phyloP scores from a whole-genome alignment of 2,113 vertebrate genomes.

The Speoplatyrhinus poulsoni region DNA sequence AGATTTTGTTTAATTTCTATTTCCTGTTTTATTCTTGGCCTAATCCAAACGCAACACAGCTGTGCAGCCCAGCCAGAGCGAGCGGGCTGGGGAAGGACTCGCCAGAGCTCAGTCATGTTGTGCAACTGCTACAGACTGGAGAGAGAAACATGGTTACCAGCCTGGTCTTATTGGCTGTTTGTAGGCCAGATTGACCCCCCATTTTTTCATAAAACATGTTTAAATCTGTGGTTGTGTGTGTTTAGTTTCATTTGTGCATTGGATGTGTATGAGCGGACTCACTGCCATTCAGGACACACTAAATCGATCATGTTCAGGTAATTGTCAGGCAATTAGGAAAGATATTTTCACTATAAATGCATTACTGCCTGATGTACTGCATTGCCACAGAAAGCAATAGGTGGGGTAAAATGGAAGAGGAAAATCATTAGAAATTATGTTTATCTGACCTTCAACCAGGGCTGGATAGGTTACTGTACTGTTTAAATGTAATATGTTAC shows the following conservation, averaged over 20 bases:
- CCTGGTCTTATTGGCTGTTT: constrained; percentile 67
- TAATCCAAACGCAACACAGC: constrained; percentile 84
- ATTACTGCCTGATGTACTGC: too few species aligned
- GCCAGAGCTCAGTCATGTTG: constrained; percentile 64
- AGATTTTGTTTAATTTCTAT: constrained; percentile 83
- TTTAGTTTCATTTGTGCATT: background rate
- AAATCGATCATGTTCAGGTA: too few species aligned
- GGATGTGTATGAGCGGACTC: background rate
- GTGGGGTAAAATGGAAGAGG: too few species aligned
- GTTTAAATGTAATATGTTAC: too few species aligned
- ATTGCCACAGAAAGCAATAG: too few species aligned
- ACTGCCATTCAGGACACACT: too few species aligned
- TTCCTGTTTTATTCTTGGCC: constrained; percentile 84
- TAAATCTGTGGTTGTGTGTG: constrained; percentile 56
- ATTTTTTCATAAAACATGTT: constrained; percentile 58
- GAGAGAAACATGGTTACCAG: constrained; percentile 72
- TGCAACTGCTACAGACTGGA: constrained; percentile 74
- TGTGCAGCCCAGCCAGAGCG: constrained; percentile 67
- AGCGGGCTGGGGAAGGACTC: constrained; percentile 13
- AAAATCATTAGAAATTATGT: too few species aligned
- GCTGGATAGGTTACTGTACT: too few species aligned
- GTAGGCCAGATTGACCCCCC: constrained; percentile 65
- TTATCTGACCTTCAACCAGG: too few species aligned
- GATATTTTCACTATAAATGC: too few species aligned
- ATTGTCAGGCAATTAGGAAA: too few species aligned